Conservation (phyloP, 2,888 invertebrate species). For the Alsophila aescularia region DNA sequence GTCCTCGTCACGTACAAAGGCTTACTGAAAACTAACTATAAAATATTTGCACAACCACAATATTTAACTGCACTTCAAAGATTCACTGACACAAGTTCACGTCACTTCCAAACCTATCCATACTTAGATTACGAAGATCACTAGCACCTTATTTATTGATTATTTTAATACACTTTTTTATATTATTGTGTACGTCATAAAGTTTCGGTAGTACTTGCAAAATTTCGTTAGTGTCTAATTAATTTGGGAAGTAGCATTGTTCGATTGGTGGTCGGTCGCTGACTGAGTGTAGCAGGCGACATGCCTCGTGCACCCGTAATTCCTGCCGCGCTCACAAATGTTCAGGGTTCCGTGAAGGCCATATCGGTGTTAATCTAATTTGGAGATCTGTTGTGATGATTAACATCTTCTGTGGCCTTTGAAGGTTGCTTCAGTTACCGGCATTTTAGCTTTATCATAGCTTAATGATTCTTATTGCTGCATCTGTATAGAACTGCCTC, state of each 20-base stretch:
- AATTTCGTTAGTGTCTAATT: not conserved
- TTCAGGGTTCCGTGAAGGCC: constrained; percentile 26
- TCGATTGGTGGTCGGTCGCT: constrained; percentile 7
- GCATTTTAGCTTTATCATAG: not conserved
- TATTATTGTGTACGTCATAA: too few species aligned
- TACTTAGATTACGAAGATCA: too few species aligned
- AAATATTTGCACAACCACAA: too few species aligned
- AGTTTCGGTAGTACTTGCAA: not conserved
- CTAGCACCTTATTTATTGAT: too few species aligned
- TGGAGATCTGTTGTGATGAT: constrained; percentile 13
- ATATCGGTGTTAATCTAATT: constrained; percentile 19
- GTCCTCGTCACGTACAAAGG: not conserved
- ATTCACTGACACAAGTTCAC: not conserved
- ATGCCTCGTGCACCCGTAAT: constrained; percentile 28
- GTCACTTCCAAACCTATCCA: not conserved
- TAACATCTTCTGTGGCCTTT: constrained; percentile 5
- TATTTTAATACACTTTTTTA: too few species aligned
- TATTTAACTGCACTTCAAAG: too few species aligned
- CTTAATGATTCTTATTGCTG: too few species aligned
- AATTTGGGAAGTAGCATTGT: constrained; percentile 6
- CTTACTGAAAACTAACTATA: not conserved
- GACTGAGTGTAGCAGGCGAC: constrained; percentile 24
- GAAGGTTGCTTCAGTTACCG: constrained; percentile 14
- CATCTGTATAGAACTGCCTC: too few species aligned
- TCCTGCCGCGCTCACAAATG: constrained; percentile 41